Conservation (phyloP, 2,113 vertebrate species). For the Callionymus lyra region DNA sequence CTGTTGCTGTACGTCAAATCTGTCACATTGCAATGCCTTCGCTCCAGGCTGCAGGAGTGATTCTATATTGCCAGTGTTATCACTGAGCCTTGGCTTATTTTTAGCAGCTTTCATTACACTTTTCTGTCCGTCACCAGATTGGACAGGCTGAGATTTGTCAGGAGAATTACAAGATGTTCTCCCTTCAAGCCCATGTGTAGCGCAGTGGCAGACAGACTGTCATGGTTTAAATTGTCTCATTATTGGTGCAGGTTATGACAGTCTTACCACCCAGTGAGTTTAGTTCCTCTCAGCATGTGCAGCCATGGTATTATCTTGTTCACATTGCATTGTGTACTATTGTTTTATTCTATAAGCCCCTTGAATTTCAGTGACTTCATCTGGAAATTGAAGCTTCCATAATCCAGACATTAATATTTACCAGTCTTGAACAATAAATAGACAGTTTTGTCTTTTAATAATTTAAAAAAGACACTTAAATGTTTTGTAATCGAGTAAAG, state of each 20-base stretch:
- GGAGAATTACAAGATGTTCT: slow-evolving; percentile 45
- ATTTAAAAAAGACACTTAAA: no score
- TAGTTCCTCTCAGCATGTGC: no score
- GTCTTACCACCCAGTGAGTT: slow-evolving; percentile 32
- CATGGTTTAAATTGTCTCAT: slow-evolving; percentile 65
- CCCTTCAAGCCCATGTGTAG: slow-evolving; percentile 31
- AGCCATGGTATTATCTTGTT: no score
- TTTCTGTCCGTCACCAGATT: slow-evolving; percentile 43
- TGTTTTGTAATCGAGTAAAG: no score
- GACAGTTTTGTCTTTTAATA: no score
- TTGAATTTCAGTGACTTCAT: no score
- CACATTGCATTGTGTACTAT: no score
- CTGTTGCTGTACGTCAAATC: slow-evolving; percentile 23
- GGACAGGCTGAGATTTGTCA: slow-evolving; percentile 49
- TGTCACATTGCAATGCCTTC: slow-evolving; percentile 23
- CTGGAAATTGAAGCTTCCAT: no score
- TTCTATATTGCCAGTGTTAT: slow-evolving; percentile 53
- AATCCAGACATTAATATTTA: no score
- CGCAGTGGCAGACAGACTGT: slow-evolving; percentile 49
- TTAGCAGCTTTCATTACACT: slow-evolving; percentile 61
- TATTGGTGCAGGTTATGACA: slow-evolving; percentile 56
- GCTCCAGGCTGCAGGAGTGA: slow-evolving; percentile 40
- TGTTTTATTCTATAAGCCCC: no score
- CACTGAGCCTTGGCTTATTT: slow-evolving; percentile 47
- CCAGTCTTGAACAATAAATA: no score